These are phyloP conservation scores for Papilio xuthus DNA, from an alignment of 1,140 invertebrate genomes.

Conservation along the genomic window DNA sequence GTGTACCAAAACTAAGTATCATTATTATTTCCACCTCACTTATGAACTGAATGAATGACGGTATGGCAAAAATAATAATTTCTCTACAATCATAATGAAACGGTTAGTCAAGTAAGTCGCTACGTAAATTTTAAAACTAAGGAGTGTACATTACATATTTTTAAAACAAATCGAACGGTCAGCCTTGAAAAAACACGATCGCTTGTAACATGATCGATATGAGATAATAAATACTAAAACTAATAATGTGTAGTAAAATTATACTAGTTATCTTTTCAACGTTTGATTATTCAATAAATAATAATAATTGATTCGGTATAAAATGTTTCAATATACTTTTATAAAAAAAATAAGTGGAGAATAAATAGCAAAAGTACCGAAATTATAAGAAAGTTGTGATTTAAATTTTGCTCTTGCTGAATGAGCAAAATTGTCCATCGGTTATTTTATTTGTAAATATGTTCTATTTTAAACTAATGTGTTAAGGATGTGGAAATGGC, in stretches of 20 bases:
- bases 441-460: background rate
- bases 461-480: background rate
- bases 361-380: too few species aligned
- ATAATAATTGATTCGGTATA: background rate
- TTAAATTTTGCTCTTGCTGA: too few species aligned
- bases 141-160: slow-evolving; percentile 24
- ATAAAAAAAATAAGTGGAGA: background rate
- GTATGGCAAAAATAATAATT: background rate
- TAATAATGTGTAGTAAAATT: slow-evolving; percentile 23
- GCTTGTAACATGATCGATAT: slow-evolving; percentile 8
- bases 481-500: background rate
- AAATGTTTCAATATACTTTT: background rate
- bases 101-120: background rate
- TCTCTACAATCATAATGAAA: background rate
- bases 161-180: slow-evolving; percentile 29
- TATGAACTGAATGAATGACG: background rate
- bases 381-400: too few species aligned
- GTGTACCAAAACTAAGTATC: background rate
- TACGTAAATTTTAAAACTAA: slow-evolving; percentile 15
- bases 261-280: slow-evolving; percentile 30
- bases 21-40: background rate
- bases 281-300: background rate
- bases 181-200: slow-evolving; percentile 33
- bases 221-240: slow-evolving; percentile 28
- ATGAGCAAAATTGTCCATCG: too few species aligned